phyloP scores from a whole-genome alignment of 2,113 vertebrate species.

The Trochalopteron elliotii region DNA sequence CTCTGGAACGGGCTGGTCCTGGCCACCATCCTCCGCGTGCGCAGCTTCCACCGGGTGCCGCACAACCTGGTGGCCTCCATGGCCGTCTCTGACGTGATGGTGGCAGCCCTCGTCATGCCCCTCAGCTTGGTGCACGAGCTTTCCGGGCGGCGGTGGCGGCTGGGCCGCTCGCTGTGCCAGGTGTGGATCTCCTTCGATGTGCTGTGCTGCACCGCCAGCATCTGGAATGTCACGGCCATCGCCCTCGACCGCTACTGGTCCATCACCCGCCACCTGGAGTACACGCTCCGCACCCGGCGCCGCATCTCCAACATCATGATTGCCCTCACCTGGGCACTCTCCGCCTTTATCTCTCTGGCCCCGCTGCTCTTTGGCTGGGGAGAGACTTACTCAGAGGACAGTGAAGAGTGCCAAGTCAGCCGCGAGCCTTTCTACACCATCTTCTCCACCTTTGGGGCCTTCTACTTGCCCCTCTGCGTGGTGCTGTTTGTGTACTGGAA shows the following conservation, averaged over 20 bases:
- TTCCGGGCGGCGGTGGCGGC: slow-evolving; percentile 86
- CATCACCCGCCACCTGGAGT: slow-evolving; percentile 92
- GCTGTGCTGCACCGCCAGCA: slow-evolving; percentile 96
- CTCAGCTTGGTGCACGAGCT: slow-evolving; percentile 90
- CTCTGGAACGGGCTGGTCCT: slow-evolving; percentile 93
- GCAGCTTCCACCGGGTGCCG: slow-evolving; percentile 92
- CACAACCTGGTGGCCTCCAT: slow-evolving; percentile 97
- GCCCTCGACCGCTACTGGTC: slow-evolving; percentile 98
- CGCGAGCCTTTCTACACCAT: slow-evolving; percentile 91
- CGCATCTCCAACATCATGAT: slow-evolving; percentile 94
- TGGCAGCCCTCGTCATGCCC: slow-evolving; percentile 93
- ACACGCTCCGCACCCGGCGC: slow-evolving; percentile 86
- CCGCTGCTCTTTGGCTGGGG: slow-evolving; percentile 94
- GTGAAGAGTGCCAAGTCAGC: slow-evolving; percentile 90
- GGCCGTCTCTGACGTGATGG: slow-evolving; percentile 93
- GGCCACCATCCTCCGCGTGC: slow-evolving; percentile 90
- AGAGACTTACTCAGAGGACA: slow-evolving; percentile 86
- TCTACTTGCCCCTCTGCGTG: slow-evolving; percentile 93
- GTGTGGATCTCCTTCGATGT: slow-evolving; percentile 94
- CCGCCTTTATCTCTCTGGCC: slow-evolving; percentile 89
- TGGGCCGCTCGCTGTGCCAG: slow-evolving; percentile 89
- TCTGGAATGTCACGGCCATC: slow-evolving; percentile 97
- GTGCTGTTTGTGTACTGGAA: slow-evolving; percentile 99
- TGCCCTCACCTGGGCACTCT: slow-evolving; percentile 88
- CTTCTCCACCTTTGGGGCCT: slow-evolving; percentile 95